phyloP scores from a whole-genome alignment of 2,888 invertebrate genomes.

The Netelia melanura region DNA sequence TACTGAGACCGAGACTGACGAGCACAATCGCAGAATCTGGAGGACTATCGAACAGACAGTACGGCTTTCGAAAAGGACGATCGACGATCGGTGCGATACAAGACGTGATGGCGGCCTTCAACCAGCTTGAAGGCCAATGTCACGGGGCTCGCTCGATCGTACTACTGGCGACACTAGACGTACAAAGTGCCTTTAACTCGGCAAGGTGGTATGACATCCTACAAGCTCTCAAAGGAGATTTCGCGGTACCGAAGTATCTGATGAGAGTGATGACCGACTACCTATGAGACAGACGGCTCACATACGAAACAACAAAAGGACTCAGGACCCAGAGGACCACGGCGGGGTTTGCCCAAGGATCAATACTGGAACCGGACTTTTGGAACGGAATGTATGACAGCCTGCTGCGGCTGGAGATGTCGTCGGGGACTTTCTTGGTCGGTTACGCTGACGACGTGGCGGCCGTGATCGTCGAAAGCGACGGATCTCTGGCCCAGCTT shows the following conservation, averaged over 20 bases:
- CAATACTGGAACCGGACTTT: constrained; percentile 3
- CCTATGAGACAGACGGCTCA: background rate
- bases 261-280: background rate
- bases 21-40: background rate
- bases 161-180: background rate
- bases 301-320: background rate
- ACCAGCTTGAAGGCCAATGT: background rate
- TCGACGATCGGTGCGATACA: background rate
- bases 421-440: constrained; percentile 7
- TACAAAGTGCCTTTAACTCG: no score
- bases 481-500: no score
- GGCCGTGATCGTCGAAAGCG: no score
- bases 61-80: background rate
- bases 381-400: constrained; percentile 5
- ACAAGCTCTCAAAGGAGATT: background rate
- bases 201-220: background rate
- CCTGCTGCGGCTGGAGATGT: constrained; percentile 13
- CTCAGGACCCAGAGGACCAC: background rate
- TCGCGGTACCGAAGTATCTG: background rate
- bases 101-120: background rate
- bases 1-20: background rate
- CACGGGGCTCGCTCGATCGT: background rate
- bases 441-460: constrained; percentile 23
- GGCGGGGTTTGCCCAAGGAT: background rate
- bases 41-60: background rate